A percentile compares a stretch with the other conserved stretches of the same genome.
These are phyloP conservation scores for Tachina fera DNA, from an alignment of 2,888 invertebrate species.

Conservation along the genomic window DNA sequence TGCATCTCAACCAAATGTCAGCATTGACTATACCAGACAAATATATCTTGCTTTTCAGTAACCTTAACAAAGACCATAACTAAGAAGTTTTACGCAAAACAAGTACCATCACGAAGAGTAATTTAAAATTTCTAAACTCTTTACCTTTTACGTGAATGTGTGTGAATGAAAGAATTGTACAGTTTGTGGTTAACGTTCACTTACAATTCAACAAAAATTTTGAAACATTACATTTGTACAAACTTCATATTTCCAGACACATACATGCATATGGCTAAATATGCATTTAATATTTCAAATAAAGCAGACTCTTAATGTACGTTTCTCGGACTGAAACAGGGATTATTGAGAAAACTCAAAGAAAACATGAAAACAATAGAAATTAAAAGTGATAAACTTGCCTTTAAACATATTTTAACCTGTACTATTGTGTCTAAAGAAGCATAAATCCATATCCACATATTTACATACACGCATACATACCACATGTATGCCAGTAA, in stretches of 20 bases:
- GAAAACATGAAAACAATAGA: constrained; percentile 53
- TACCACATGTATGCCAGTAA: constrained; percentile 67
- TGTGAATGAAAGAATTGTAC: constrained; percentile 30
- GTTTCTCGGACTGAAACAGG: constrained; percentile 67
- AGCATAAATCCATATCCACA: background rate
- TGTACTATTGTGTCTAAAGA: background rate
- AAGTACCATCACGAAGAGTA: constrained; percentile 49
- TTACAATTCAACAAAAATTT: constrained; percentile 38
- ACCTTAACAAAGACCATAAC: constrained; percentile 4
- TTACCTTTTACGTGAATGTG: background rate
- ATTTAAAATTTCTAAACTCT: constrained; percentile 54
- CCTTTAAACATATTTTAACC: constrained; percentile 15
- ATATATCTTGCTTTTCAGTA: constrained; percentile 48
- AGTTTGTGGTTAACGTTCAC: constrained; percentile 62
- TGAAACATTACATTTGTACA: constrained; percentile 36
- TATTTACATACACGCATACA: background rate
- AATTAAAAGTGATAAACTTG: constrained; percentile 62
- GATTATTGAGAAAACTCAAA: constrained; percentile 57
- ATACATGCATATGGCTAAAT: background rate
- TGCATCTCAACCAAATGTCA: constrained; percentile 53
- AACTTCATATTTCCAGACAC: background rate
- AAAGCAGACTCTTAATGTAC: constrained; percentile 53
- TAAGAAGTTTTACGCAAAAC: constrained; percentile 21
- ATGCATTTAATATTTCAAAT: constrained; percentile 24
- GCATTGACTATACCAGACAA: constrained; percentile 52